Evolutionary conservation across 2,113 vertebrate species (phyloP), one percentile per base, ranked within the genome.

Genomic region (Sapayoa aenigma): DNA sequence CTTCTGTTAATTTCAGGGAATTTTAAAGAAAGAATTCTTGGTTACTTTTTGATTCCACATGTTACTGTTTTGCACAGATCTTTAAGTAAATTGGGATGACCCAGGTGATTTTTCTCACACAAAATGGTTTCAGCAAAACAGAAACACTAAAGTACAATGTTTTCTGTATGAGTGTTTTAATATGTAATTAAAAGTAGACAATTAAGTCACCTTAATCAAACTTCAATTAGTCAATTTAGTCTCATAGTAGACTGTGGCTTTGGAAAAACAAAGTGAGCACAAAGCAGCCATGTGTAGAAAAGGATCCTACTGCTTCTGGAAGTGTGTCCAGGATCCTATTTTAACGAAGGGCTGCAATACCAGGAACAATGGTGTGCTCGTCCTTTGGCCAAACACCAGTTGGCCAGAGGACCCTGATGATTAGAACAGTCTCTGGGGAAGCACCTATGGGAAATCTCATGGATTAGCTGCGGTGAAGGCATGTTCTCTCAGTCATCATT

Each of bases 271-370:
- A 91, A 93, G n/a, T 4, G 39, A 66, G 24, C 6, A 33, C 60
- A 73, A 59, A 84, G 22, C 31, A 79, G 39, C 46, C 7, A 1
- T 11, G 3, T 21, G 16, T 52, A 39, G 55, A 8, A 62, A 82
- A 58, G 11, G 67, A 50, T 60, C 18, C 30, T 22, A 1, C 24
- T 62, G 39, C 50, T 76, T 77, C 41, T 7, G 8, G 2, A 41
- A 19, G 49, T 4, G 31, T 28, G 69, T 59, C 21, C 8, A 69
- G 90, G 83, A 63, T 75, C 69, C 56, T 28, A 6, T 66, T 68
- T 81, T 90, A 95, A 92, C 74, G 92, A 95, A 95, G 44, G 79
- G 79, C 67, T 69, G 71, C n/a, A 56, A 66, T 59, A 47, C 60
- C n/a, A 44, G 87, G 87, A 73, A 19, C 41, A 73, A 6, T 4